Base-by-base conservation (phyloP, 2,113 vertebrate genomes). In the Archocentrus centrarchus region DNA sequence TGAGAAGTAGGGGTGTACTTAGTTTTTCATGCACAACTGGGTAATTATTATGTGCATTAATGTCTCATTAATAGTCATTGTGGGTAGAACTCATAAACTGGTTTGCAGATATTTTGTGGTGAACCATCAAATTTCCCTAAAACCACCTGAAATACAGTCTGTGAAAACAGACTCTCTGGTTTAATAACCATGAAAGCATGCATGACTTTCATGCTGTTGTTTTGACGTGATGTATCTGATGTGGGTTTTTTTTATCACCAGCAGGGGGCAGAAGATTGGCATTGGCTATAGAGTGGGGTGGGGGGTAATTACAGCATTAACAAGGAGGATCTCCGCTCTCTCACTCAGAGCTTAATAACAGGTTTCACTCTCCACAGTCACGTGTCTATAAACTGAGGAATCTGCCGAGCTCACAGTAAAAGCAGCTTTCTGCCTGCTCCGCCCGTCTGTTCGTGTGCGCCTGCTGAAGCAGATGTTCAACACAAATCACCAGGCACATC, bases 401-500 rank as follows among this genome's bases (percentile, higher is more conserved):
- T 86, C 44, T 76, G 81, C 59, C 0, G 15, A 39, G 39, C 35
- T 59, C 59, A 30, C 47, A 20, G 57, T 15, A 24, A 75, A 81
- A 61, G 17, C 18, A 75, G 14, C 39, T 77, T 7, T 22, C 60
- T 11, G 11, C 35, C 63, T 3, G 61, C 68, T 15, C 32, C 60
- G 18, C 84, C 76, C 73, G 30, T 9, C 24, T 47, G 53, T 76
- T 68, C 53, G 79, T 78, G 39, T 0, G 17, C 4, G 0, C 24
- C n/a, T 44, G 27, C 37, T 32, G 17, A 77, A 84, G 41, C 88
- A 82, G 88, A 79, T 89, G 88, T 84, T 50, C n/a, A 13, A 11
- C 53, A 58, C 80, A 62, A 35, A 11, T 2, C 2, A 1, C 85
- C 50, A 17, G 63, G 63, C 63, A 41, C n/a, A 3, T 27, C 39